phyloP scores from a whole-genome alignment of 64 coral and sea anemone species.

The Catalaphyllia jardinei region DNA sequence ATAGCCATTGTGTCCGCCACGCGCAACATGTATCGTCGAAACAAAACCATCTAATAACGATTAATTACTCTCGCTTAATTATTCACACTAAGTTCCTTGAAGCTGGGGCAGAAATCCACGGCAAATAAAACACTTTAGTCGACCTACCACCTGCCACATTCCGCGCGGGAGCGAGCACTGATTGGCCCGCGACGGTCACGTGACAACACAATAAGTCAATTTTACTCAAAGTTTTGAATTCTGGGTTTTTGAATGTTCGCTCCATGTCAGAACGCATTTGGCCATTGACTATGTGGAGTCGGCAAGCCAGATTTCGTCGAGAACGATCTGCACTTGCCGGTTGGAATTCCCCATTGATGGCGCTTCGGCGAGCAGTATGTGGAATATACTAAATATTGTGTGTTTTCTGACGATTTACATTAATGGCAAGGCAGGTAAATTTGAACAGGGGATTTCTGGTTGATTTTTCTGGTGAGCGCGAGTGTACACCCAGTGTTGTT shows the following conservation, averaged over 20 bases:
- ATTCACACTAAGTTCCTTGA: conserved; percentile 18
- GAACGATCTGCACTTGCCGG: conserved; percentile 1
- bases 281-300: conserved; percentile 29
- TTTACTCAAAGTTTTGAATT: conserved; percentile 51
- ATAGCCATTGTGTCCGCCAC: conserved; percentile 40
- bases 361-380: conserved; percentile 30
- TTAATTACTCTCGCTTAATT: conserved; percentile 32
- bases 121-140: conserved; percentile 39
- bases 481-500: not conserved
- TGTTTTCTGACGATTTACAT: conserved; percentile 30
- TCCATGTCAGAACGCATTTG: conserved; percentile 30
- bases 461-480: not conserved
- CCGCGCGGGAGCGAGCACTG: not conserved
- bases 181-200: conserved; percentile 13
- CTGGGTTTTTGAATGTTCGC: conserved; percentile 51
- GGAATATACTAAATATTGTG: conserved; percentile 48
- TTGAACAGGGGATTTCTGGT: conserved; percentile 34
- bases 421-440: conserved; percentile 34
- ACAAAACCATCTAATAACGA: conserved; percentile 53
- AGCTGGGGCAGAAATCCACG: not conserved
- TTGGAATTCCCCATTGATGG: conserved; percentile 33
- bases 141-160: conserved; percentile 4
- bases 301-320: conserved; percentile 38
- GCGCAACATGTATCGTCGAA: conserved; percentile 44
- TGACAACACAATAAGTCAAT: conserved; percentile 39